Conservation (phyloP, 1,140 invertebrate species). For the Leptestheria dahalacensis region DNA sequence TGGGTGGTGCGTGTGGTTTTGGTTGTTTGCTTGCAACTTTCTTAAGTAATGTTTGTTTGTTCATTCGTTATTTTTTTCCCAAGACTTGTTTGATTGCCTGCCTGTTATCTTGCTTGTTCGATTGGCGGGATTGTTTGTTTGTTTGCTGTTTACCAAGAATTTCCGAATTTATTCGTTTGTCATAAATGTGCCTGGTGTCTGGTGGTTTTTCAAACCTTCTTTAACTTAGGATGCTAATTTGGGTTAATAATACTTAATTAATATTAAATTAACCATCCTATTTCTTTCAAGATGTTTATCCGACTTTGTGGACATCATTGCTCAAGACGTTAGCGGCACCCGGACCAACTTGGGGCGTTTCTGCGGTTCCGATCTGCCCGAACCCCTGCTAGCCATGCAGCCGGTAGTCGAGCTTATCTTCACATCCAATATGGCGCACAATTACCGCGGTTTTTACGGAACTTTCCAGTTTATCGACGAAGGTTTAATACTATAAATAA, state of each 20-base stretch:
- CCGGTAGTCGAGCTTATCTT: slow-evolving; percentile 27
- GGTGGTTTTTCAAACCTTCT: too few species aligned
- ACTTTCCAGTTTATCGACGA: slow-evolving; percentile 28
- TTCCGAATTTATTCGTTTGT: too few species aligned
- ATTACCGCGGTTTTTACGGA: slow-evolving; percentile 25
- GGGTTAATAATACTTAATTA: not conserved
- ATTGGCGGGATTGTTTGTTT: too few species aligned
- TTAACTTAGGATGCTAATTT: too few species aligned
- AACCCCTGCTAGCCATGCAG: slow-evolving; percentile 25
- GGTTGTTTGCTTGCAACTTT: too few species aligned
- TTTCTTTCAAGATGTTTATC: slow-evolving; percentile 16
- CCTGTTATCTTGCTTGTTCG: too few species aligned
- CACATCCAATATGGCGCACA: slow-evolving; percentile 25
- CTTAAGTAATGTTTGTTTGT: too few species aligned
- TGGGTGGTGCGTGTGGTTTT: too few species aligned
- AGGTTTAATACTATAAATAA: slow-evolving; percentile 19
- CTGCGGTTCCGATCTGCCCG: slow-evolving; percentile 13
- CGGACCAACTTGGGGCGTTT: slow-evolving; percentile 9
- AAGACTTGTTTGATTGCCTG: too few species aligned
- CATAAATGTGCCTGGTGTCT: too few species aligned
- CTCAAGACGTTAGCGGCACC: not conserved
- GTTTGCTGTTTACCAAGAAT: too few species aligned
- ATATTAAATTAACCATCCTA: not conserved
- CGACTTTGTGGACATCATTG: slow-evolving; percentile 12
- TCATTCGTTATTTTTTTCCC: too few species aligned